These are phyloP conservation scores for Campylomormyrus tamandua DNA, from an alignment of 2,113 vertebrate genomes.

Conservation along the genomic window DNA sequence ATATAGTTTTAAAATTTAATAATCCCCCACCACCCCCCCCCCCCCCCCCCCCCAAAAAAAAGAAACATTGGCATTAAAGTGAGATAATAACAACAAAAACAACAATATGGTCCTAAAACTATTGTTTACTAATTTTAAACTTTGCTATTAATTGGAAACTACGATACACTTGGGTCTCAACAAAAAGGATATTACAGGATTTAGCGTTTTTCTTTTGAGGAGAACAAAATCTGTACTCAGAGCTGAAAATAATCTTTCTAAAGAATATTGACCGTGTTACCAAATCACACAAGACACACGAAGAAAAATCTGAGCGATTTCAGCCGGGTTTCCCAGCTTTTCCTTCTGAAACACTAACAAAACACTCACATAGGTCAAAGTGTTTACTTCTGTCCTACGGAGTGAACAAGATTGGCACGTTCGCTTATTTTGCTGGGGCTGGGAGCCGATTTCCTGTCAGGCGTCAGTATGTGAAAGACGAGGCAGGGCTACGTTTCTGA, in stretches of 20 bases:
- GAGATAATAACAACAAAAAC: background rate
- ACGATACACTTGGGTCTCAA: background rate
- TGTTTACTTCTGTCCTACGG: background rate
- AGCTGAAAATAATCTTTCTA: background rate
- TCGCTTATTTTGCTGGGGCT: background rate
- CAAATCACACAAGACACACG: background rate
- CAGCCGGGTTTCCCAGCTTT: background rate
- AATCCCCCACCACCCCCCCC: too few relatives aligned
- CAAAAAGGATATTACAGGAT: background rate
- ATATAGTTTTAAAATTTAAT: too few relatives aligned
- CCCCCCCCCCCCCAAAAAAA: background rate
- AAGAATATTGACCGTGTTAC: background rate
- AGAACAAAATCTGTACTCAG: background rate
- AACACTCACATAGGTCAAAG: background rate
- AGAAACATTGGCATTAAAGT: background rate
- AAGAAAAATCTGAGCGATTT: background rate
- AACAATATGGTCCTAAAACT: background rate
- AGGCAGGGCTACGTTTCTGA: background rate
- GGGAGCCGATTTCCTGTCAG: background rate
- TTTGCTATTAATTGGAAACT: background rate
- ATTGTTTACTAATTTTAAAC: background rate
- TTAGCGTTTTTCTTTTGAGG: background rate
- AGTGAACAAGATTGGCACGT: background rate
- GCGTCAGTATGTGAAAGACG: background rate
- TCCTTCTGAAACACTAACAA: background rate